phyloP scores from a whole-genome alignment of 1,140 invertebrate species.

The Druon quercuslanigerum region DNA sequence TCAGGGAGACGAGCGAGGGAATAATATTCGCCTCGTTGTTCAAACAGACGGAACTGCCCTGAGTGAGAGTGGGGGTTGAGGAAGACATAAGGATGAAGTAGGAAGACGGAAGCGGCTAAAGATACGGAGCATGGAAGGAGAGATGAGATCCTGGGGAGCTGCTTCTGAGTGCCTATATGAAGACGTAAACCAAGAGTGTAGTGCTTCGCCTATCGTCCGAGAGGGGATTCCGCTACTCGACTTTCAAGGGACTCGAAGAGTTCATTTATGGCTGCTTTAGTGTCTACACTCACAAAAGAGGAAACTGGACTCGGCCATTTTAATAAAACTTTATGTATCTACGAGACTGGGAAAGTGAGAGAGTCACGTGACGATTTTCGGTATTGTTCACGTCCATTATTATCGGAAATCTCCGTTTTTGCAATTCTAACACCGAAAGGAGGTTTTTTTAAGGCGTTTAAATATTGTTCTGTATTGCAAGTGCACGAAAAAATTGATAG shows the following conservation, averaged over 20 bases:
- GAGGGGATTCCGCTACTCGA: slow-evolving; percentile 16
- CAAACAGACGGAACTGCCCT: slow-evolving; percentile 45
- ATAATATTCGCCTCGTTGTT: slow-evolving; percentile 55
- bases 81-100: slow-evolving; percentile 12
- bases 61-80: slow-evolving; percentile 11
- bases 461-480: too few species aligned
- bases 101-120: neutral
- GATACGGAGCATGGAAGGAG: neutral
- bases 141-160: slow-evolving; percentile 19
- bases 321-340: slow-evolving; percentile 7
- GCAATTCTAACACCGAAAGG: too few species aligned
- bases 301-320: neutral
- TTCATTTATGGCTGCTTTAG: slow-evolving; percentile 6
- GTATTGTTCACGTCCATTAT: neutral
- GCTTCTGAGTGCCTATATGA: slow-evolving; percentile 23
- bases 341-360: neutral
- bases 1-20: slow-evolving; percentile 35
- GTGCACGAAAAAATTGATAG: too few species aligned
- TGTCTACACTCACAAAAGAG: neutral
- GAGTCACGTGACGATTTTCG: neutral
- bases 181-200: slow-evolving; percentile 10
- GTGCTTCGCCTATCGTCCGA: slow-evolving; percentile 21
- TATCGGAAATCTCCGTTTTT: neutral
- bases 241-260: neutral
- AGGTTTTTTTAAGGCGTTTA: too few species aligned